phyloP scores from a whole-genome alignment of 1,140 invertebrate species.

The Drosophila suzukii region DNA sequence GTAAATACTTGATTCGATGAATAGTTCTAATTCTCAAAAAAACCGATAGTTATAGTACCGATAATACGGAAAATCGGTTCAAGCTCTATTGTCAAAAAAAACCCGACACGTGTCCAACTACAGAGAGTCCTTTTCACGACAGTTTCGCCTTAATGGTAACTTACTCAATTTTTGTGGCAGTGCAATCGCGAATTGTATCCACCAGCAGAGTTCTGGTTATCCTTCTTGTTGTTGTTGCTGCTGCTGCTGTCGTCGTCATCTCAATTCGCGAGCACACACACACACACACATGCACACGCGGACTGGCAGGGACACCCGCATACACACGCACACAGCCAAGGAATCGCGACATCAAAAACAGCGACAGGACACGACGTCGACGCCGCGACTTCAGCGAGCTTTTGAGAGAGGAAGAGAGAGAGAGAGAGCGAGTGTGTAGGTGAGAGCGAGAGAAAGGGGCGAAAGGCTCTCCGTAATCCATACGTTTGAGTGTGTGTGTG shows the following conservation, averaged over 20 bases:
- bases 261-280: constrained; percentile 67
- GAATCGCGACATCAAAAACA: constrained; percentile 57
- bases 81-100: neutral
- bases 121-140: neutral
- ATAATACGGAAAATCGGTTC: too few relatives aligned
- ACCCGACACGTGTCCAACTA: too few relatives aligned
- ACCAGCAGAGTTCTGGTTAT: constrained; percentile 32
- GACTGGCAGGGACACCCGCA: constrained; percentile 23
- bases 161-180: constrained; percentile 6
- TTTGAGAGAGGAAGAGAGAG: constrained; percentile 24
- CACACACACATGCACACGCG: constrained; percentile 17
- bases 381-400: constrained; percentile 63
- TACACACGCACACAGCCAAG: constrained; percentile 29
- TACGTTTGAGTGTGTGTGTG: constrained; percentile 13
- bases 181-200: constrained; percentile 49
- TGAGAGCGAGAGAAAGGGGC: neutral
- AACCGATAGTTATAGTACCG: too few relatives aligned
- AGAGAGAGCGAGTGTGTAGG: neutral
- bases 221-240: constrained; percentile 16
- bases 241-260: constrained; percentile 68
- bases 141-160: neutral
- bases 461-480: constrained; percentile 42
- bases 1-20: neutral
- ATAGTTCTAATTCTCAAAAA: neutral
- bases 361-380: constrained; percentile 50